Percentiles rank a stretch among this genome's conserved stretches.
phyloP scores from a whole-genome alignment of 2,113 vertebrate genomes.

The Charina bottae region DNA sequence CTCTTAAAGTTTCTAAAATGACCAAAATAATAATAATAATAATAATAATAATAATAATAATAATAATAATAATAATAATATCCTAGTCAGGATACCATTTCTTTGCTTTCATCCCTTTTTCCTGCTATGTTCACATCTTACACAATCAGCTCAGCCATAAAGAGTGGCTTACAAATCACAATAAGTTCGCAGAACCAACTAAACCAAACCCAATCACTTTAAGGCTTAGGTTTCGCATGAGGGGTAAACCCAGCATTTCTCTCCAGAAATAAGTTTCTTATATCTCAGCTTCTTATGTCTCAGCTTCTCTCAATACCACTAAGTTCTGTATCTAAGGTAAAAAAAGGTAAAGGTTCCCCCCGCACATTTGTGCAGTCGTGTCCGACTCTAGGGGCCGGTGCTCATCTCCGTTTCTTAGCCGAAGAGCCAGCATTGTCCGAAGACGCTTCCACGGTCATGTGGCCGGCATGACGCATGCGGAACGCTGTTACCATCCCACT shows the following conservation, averaged over 20 bases:
- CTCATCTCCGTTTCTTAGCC: too few species aligned
- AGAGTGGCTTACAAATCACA: background rate
- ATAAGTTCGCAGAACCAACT: background rate
- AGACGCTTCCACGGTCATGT: too few species aligned
- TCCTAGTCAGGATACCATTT: background rate
- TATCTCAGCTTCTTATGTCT: background rate
- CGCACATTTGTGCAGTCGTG: too few species aligned
- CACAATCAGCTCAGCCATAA: background rate
- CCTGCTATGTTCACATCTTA: background rate
- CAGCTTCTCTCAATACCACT: background rate
- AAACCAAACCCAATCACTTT: background rate
- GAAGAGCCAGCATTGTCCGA: too few species aligned
- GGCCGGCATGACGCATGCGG: too few species aligned
- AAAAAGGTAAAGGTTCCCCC: too few species aligned
- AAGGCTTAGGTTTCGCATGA: background rate
- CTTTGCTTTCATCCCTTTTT: background rate
- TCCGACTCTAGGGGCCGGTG: too few species aligned
- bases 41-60: background rate
- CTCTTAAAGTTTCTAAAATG: background rate
- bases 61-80: background rate
- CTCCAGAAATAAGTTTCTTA: background rate
- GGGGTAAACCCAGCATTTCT: background rate
- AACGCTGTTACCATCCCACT: too few species aligned
- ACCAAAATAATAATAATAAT: background rate
- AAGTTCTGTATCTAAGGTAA: background rate